A percentile compares a stretch with the other conserved stretches of the same genome.
phyloP scores from a whole-genome alignment of 1,140 invertebrate genomes.

The Sitobion miscanthi region DNA sequence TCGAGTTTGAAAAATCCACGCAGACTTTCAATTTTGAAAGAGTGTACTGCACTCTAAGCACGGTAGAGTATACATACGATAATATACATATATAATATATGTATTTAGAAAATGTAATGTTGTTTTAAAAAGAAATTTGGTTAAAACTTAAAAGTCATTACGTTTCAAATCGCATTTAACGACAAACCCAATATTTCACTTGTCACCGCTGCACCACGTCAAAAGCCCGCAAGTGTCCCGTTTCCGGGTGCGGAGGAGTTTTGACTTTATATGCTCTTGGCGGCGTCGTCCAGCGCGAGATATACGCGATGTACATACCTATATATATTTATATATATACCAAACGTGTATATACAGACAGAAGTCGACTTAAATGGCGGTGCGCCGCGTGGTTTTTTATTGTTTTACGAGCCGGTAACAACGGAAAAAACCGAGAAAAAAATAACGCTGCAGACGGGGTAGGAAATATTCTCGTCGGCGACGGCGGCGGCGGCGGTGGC shows the following conservation, averaged over 20 bases:
- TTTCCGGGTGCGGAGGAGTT: neutral
- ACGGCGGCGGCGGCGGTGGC: neutral
- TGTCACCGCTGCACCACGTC: neutral
- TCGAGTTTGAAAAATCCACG: neutral
- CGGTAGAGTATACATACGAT: too few relatives aligned
- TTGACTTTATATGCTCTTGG: neutral
- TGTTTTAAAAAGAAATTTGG: neutral
- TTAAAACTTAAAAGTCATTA: neutral
- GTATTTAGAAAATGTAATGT: neutral
- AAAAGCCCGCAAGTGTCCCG: neutral
- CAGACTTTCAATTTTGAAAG: neutral
- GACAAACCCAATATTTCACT: neutral
- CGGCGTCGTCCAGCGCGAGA: neutral
- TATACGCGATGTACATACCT: neutral
- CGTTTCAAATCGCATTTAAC: neutral
- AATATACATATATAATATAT: too few relatives aligned
- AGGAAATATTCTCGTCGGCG: constrained; percentile 2
- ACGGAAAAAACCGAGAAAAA: constrained; percentile 19
- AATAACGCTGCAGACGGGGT: neutral
- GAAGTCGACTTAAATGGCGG: neutral
- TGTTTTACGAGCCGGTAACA: constrained; percentile 44
- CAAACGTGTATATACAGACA: neutral
- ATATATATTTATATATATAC: neutral
- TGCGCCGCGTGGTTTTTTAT: neutral
- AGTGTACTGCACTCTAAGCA: neutral